Evolutionary conservation across 2,888 invertebrate genomes (phyloP), one percentile per base, ranked within the genome.

Genomic region (Agriopis marginaria): DNA sequence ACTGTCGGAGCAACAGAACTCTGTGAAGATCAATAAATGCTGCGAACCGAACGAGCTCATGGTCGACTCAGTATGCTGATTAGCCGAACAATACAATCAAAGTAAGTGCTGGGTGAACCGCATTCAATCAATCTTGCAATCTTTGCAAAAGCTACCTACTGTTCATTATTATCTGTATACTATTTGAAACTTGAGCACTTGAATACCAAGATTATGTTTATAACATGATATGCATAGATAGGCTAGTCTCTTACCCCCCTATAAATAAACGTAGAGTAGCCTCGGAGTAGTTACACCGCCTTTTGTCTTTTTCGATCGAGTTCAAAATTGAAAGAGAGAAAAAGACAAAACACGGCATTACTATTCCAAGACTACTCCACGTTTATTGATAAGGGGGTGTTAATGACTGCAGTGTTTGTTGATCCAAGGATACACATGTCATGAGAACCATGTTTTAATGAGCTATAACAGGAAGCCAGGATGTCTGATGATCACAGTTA

Each of bases 1-100:
- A 82, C 67, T 95, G 82, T 87, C 94, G 1, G 93, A 90, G 68
- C 87, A 89, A 79, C 87, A 90, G 54, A 87, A 94, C 76, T 86
- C 91, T 23, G 91, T 97, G 40, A 93, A 94, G 79, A 95, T 98
- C 75, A 97, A 97, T 84, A 98, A 98, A 95, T 98, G 98, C 84
- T 98, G 98, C 88, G 96, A 96, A 83, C 89, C 91, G 63, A 94
- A 96, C 79, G 97, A 97, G 86, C 89, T 97, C 66, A 95, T 96
- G 85, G 93, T 97, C 51, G 96, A 96, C 82, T 93, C 94, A 66
- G 90, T 92, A 71, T 97, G 97, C 86, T 95, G 95, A 81, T 91
- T 95, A 82, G 94, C 96, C 55, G 94, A 95, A 80, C 91, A 95
- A 78, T 95, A 95, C 77, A 95, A 95, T 87, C 93, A 95, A 89